Conservation (phyloP, 2,888 invertebrate species). For the Timema podura region DNA sequence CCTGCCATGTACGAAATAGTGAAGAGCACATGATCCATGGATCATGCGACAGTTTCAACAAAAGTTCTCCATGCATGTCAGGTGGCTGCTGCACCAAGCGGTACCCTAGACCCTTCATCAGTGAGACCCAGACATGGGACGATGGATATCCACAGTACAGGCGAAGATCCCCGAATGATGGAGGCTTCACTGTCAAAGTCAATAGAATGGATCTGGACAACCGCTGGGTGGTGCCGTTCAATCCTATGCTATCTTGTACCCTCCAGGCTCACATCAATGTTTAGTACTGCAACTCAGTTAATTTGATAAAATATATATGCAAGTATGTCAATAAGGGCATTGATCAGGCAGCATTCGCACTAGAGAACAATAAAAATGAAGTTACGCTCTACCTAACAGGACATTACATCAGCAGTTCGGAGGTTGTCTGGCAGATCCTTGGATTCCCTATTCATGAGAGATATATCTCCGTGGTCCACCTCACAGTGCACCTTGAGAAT, state of each 20-base stretch:
- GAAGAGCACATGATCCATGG: slow-evolving; percentile 42
- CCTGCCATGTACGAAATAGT: slow-evolving; percentile 36
- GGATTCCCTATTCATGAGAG: slow-evolving; percentile 16
- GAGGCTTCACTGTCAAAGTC: not conserved
- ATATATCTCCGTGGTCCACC: slow-evolving; percentile 7
- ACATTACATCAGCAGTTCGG: slow-evolving; percentile 35
- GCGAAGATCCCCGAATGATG: slow-evolving; percentile 29
- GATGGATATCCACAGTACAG: slow-evolving; percentile 41
- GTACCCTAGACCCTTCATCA: slow-evolving; percentile 37
- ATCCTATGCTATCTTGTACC: slow-evolving; percentile 25
- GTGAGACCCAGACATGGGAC: slow-evolving; percentile 30
- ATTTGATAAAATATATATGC: slow-evolving; percentile 32
- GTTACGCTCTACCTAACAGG: slow-evolving; percentile 36
- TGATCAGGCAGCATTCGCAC: slow-evolving; percentile 32
- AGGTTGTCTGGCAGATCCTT: slow-evolving; percentile 31
- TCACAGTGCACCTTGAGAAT: slow-evolving; percentile 18
- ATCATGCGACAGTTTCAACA: slow-evolving; percentile 37
- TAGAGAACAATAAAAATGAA: slow-evolving; percentile 37
- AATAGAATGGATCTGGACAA: slow-evolving; percentile 26
- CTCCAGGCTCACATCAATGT: slow-evolving; percentile 34
- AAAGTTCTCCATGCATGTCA: slow-evolving; percentile 35
- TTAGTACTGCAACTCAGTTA: slow-evolving; percentile 20
- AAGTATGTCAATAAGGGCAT: slow-evolving; percentile 35
- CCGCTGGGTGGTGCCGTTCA: slow-evolving; percentile 29
- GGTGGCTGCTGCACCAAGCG: slow-evolving; percentile 35